These are phyloP conservation scores for Hydrolagus colliei DNA, from an alignment of 2,797 vertebrate genomes.

Conservation along the genomic window DNA sequence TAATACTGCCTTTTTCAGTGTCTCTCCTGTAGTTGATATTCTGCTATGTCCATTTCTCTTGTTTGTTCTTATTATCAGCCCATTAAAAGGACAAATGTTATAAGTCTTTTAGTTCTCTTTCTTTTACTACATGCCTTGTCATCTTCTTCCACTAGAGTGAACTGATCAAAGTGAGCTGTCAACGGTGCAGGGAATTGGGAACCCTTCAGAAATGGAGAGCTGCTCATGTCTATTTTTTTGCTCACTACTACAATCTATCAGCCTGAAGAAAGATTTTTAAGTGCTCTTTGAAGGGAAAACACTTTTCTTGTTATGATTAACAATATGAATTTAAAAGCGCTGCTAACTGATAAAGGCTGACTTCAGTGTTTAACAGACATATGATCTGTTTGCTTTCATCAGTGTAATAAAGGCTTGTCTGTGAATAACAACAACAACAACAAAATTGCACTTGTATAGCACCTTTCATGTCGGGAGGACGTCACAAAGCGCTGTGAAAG, in stretches of 20 bases:
- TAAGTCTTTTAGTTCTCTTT: not conserved
- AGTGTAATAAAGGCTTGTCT: not conserved
- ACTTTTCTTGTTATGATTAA: not conserved
- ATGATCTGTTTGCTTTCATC: constrained; percentile 15
- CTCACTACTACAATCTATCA: not conserved
- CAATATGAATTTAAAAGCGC: not conserved
- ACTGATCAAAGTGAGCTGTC: constrained; percentile 5
- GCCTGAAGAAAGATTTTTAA: not conserved
- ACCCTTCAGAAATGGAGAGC: not conserved
- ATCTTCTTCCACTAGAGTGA: not conserved
- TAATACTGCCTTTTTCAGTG: not conserved
- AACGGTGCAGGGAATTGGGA: not conserved
- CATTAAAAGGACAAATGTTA: not conserved
- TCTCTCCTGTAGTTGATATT: not conserved
- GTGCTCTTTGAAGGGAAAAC: not conserved
- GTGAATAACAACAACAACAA: not conserved
- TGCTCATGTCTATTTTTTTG: not conserved
- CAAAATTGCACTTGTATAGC: too few species aligned
- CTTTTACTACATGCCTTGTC: not conserved
- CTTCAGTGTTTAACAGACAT: not conserved
- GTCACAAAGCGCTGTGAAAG: too few species aligned
- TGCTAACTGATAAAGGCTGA: not conserved
- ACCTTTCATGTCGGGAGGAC: too few species aligned
- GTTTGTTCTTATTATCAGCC: not conserved
- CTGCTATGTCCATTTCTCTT: not conserved